Evolutionary conservation across 2,888 invertebrate genomes (phyloP), one percentile per base, ranked within the genome.

Genomic region (Resseliella maxima): DNA sequence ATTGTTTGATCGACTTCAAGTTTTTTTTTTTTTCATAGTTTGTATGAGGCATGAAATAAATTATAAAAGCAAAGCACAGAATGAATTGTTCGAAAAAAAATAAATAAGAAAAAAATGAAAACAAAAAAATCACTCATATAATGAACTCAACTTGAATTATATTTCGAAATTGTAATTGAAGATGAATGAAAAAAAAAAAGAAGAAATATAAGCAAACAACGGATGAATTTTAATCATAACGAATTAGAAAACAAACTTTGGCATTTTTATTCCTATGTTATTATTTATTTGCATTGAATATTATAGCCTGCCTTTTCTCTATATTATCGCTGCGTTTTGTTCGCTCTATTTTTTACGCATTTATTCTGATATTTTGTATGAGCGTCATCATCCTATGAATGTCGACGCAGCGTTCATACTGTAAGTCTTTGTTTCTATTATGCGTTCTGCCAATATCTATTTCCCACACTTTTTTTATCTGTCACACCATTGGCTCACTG

Each of bases 1-100:
- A 72, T 72, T 72, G 72, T 72, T 72, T 72, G 72, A 72, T 72
- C 59, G 59, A 59, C 24, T 59, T 72, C 72, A 72, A 72, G 15
- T 31, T 31, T 50, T 50, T 50, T 50, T 50, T 50, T 50, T 8
- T 18, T 15, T 12, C 31, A 31, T 2, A 31, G 18, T 72, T 72
- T 72, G 27, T 1, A 50, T 18, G 8, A 50, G 18, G 2, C 15
- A 50, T 15, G 18, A 18, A 18, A 50, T 50, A 2, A 18, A 50
- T 15, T 50, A 50, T 8, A 50, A 24, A 50, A 50, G 2, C 1
- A 59, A 59, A 24, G 24, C 12, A 35, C 72, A 31, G 31, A 31
- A 72, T 12, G 31, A 72, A 72, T 31, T 72, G 72, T 72, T n/a
- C n/a, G n/a, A n/a, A n/a, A n/a, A n/a, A 72, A 31, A 24, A 59